Evolutionary conservation across 2,113 vertebrate species (phyloP).

Genomic region (Corythaixoides concolor): DNA sequence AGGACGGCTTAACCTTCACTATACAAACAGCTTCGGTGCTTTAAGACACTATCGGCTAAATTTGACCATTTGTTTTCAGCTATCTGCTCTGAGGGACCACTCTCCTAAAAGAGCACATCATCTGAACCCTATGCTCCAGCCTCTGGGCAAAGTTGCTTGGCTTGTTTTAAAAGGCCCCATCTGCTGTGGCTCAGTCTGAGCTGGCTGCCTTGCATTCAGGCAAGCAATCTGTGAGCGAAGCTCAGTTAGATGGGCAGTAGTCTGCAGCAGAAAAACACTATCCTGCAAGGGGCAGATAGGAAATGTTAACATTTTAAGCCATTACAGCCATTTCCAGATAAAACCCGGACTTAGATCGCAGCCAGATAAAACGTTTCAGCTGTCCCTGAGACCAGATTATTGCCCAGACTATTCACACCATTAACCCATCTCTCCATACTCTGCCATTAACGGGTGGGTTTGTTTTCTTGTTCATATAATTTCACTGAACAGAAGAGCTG

Average conservation of each 20-base stretch:
- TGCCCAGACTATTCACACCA: background rate
- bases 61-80: background rate
- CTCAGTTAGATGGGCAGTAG: background rate
- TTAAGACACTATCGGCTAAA: background rate
- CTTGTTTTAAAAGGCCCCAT: background rate
- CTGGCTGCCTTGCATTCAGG: background rate
- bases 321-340: background rate
- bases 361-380: background rate
- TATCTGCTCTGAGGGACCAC: background rate
- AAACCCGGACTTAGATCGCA: background rate
- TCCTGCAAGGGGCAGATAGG: background rate
- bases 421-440: background rate
- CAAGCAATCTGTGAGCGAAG: background rate
- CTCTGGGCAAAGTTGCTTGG: background rate
- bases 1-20: background rate
- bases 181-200: background rate
- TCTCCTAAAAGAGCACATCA: background rate
- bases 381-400: background rate
- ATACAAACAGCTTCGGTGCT: background rate
- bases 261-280: background rate
- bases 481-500: background rate
- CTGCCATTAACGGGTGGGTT: background rate
- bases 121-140: background rate
- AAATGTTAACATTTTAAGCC: background rate
- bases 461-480: background rate